phyloP scores from a whole-genome alignment of 2,797 vertebrate genomes.

The Rhinoraja longicauda region DNA sequence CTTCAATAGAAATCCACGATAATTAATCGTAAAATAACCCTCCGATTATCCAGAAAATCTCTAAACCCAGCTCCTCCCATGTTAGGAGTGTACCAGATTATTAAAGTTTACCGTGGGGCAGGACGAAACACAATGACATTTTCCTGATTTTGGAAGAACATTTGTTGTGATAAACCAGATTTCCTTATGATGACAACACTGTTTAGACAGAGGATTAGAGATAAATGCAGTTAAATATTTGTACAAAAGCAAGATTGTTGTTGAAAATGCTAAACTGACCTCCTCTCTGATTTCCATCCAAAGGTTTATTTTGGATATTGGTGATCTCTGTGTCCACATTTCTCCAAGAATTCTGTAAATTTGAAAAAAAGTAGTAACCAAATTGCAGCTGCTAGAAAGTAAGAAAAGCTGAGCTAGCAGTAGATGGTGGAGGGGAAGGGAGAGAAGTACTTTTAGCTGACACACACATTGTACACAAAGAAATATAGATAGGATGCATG shows the following conservation, averaged over 20 bases:
- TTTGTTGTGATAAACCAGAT: not conserved
- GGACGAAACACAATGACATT: not conserved
- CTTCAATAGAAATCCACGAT: too few species aligned
- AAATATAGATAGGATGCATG: not conserved
- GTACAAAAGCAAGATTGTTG: not conserved
- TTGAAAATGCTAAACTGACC: not conserved
- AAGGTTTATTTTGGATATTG: not conserved
- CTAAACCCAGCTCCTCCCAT: too few species aligned
- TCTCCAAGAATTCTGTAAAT: not conserved
- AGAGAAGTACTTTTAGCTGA: not conserved
- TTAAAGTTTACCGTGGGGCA: not conserved
- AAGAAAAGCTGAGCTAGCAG: conserved; percentile 19
- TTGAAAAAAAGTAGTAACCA: not conserved
- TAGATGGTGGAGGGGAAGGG: not conserved
- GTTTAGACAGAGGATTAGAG: not conserved
- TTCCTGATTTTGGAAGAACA: not conserved
- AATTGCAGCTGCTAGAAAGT: not conserved
- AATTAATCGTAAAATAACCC: too few species aligned
- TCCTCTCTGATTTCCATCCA: not conserved
- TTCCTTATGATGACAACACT: not conserved
- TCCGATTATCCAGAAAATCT: too few species aligned
- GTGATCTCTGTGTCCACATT: not conserved
- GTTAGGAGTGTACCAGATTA: not conserved
- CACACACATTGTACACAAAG: not conserved
- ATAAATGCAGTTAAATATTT: not conserved